Evolutionary conservation across 2,888 invertebrate species (phyloP), one percentile per base, ranked within the genome.

Genomic region (Aleiodes leptofemur): DNA sequence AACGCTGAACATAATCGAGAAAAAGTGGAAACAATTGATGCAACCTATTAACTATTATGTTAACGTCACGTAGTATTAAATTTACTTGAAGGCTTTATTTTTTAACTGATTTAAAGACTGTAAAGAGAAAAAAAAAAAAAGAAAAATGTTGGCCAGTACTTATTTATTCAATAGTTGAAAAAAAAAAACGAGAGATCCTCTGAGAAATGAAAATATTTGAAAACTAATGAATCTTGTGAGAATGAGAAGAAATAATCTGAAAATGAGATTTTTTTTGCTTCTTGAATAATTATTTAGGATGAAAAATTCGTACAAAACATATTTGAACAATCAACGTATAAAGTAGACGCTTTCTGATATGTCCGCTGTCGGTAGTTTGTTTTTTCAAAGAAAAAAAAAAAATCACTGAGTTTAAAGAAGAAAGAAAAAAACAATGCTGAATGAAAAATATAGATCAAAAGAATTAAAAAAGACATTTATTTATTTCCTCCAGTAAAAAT

Each of bases 1-100:
- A 66, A 69, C 64, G 69, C 69, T 38, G 71, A 57, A 74, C 51
- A 38, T 69, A 51, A 70, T 72, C n/a, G 61, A 57, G 50, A 55
- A 66, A 71, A 71, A 74, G 68, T 51, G 59, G 31, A 68, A 43
- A 23, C n/a, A 16, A 59, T 16, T 16, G 53, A 61, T 31, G 29
- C 38, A 61, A 34, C 4, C 59, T 34, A 34, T 34, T 34, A 34
- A 34, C 3, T 34, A 6, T 34, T 61, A 5, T 14, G 16, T 61
- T 61, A 38, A 43, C 61, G 4, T 61, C 61, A 43, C 9, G 38
- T 61, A 61, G 61, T 55, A n/a, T 16, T 55, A 16, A 55, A 11
- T 55, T 55, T 55, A 16, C 13, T 55, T 16, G 14, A n/a, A 23
- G 14, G 14, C 14, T 55, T 55, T 55, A 16, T n/a, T 43, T 11